A percentile compares a stretch with the other conserved stretches of the same genome.
Evolutionary conservation across 2,888 invertebrate species (phyloP).

Genomic region (Amphimallon solstitiale): DNA sequence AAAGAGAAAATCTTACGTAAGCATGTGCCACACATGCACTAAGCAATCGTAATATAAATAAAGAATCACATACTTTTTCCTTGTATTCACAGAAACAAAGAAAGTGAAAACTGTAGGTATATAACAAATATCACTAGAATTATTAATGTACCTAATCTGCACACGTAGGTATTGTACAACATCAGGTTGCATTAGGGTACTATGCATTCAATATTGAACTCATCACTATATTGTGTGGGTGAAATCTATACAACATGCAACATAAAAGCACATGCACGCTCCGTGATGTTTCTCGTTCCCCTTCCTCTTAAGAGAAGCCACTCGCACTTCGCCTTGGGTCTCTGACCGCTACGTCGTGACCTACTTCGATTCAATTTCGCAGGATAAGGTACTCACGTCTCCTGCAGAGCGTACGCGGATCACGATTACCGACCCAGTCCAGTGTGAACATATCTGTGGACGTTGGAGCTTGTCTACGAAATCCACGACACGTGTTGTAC

Average conservation of each 20-base stretch:
- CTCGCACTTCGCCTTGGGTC: slow-evolving; percentile 44
- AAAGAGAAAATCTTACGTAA: too few species aligned
- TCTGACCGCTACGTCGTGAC: slow-evolving; percentile 45
- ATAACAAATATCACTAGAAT: neutral
- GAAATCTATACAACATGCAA: slow-evolving; percentile 19
- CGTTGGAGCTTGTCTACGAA: slow-evolving; percentile 6
- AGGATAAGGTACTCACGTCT: slow-evolving; percentile 38
- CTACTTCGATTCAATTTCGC: slow-evolving; percentile 42
- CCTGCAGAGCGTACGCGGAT: slow-evolving; percentile 18
- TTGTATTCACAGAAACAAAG: too few species aligned
- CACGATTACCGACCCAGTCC: slow-evolving; percentile 1
- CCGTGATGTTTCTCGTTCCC: slow-evolving; percentile 41
- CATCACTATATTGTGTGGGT: slow-evolving; percentile 7
- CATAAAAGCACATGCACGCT: slow-evolving; percentile 21
- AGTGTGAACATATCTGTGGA: too few species aligned
- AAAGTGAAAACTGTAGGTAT: too few species aligned
- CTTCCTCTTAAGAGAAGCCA: slow-evolving; percentile 38
- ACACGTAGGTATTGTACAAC: neutral
- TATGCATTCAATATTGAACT: neutral
- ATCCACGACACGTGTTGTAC: slow-evolving; percentile 26
- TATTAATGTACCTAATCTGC: neutral
- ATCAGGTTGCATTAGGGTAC: neutral
- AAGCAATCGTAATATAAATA: too few species aligned
- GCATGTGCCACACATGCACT: too few species aligned
- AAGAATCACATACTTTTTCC: too few species aligned